Evolutionary conservation across 2,113 vertebrate genomes (phyloP).

Genomic region (Romanogobio albipinnatus): DNA sequence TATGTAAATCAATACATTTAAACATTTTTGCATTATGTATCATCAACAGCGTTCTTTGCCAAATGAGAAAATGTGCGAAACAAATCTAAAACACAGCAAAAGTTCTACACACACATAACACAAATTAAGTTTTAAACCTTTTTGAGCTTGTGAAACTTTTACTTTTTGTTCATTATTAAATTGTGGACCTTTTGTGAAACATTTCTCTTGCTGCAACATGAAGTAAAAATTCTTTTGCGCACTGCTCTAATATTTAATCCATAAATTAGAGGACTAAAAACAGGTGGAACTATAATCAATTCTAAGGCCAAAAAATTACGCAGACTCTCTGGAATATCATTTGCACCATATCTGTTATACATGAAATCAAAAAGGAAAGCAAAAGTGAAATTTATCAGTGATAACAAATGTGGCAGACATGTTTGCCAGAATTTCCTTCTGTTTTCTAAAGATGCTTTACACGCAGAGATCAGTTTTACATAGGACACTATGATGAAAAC

Average conservation of each 20-base stretch:
- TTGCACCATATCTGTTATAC: conserved; percentile 46
- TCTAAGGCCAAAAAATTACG: conserved; percentile 42
- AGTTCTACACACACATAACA: too few species aligned
- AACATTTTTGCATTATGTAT: too few species aligned
- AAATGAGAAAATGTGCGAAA: too few species aligned
- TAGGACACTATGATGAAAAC: conserved; percentile 37
- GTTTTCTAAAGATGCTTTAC: conserved; percentile 36
- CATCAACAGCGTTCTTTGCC: too few species aligned
- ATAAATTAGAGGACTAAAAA: conserved; percentile 17
- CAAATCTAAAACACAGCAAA: too few species aligned
- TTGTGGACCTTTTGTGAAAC: neutral
- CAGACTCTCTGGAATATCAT: conserved; percentile 29
- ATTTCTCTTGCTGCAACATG: neutral
- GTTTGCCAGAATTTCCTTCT: conserved; percentile 52
- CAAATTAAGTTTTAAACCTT: too few species aligned
- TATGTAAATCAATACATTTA: too few species aligned
- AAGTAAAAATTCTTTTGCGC: conserved; percentile 16
- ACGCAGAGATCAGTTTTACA: conserved; percentile 34
- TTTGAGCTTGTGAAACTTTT: too few species aligned
- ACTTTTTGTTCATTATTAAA: too few species aligned
- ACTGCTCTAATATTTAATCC: conserved; percentile 28
- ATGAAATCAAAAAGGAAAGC: conserved; percentile 45
- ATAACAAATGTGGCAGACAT: conserved; percentile 45
- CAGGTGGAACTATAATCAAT: conserved; percentile 4
- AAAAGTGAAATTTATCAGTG: conserved; percentile 40